Evolutionary conservation across 2,888 invertebrate species (phyloP).

Genomic region (Melinaea menophilus): DNA sequence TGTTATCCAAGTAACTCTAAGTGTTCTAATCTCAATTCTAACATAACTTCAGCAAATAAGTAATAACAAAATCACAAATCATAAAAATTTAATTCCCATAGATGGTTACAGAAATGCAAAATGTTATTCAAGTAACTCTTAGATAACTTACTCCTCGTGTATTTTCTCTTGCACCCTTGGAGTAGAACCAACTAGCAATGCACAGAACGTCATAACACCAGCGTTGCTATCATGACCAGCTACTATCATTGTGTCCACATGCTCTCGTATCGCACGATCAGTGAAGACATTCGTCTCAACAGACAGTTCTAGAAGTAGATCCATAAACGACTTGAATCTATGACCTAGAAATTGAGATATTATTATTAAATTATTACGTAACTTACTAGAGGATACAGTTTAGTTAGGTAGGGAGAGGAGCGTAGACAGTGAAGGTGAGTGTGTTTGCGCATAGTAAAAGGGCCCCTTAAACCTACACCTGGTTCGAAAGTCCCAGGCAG

Average conservation of each 20-base stretch:
- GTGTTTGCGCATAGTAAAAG: no score
- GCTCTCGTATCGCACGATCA: slow-evolving; percentile 74
- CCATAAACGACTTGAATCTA: slow-evolving; percentile 75
- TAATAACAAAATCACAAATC: no score
- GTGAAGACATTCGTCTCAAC: slow-evolving; percentile 47
- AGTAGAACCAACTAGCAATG: slow-evolving; percentile 60
- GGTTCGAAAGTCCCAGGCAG: no score
- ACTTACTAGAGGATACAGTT: no score
- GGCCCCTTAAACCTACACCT: no score
- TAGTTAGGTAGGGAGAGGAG: no score
- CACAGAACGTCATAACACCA: slow-evolving; percentile 59
- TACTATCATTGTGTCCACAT: slow-evolving; percentile 78
- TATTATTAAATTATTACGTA: no score
- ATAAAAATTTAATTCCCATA: no score
- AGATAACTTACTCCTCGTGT: slow-evolving; percentile 51
- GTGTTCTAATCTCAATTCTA: no score
- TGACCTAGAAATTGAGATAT: slow-evolving; percentile 38
- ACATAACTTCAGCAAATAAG: no score
- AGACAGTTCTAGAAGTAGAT: slow-evolving; percentile 68
- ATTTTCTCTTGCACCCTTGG: slow-evolving; percentile 59
- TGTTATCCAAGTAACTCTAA: no score
- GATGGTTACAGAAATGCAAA: neutral
- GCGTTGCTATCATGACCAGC: slow-evolving; percentile 75
- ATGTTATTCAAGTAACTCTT: neutral
- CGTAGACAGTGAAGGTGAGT: no score